Conservation (phyloP, 2,888 invertebrate species). For the Caenorhabditis angaria region DNA sequence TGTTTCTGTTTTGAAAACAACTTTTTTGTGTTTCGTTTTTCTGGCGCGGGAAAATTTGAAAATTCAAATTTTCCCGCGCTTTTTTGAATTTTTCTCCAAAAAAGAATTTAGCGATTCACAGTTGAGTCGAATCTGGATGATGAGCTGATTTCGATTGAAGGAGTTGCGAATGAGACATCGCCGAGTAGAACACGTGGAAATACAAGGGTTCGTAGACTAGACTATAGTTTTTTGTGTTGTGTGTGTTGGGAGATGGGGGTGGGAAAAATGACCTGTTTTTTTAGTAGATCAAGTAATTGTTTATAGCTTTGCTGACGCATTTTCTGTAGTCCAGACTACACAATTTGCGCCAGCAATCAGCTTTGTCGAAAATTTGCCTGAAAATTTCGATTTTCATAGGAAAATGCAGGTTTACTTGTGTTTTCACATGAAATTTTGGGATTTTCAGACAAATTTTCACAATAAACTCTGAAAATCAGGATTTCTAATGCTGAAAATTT, state of each 20-base stretch:
- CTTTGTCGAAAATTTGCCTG: not conserved
- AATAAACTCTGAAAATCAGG: too few relatives aligned
- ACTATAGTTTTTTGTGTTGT: not conserved
- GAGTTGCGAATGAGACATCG: constrained; percentile 25
- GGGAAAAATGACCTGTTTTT: not conserved
- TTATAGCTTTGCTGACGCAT: constrained; percentile 13
- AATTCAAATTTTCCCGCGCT: not conserved
- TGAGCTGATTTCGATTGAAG: constrained; percentile 29
- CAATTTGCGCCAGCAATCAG: constrained; percentile 8
- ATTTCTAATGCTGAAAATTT: too few relatives aligned
- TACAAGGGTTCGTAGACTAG: constrained; percentile 42
- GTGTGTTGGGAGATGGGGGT: not conserved
- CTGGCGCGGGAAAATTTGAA: not conserved
- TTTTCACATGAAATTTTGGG: too few relatives aligned
- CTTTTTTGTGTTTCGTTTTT: not conserved
- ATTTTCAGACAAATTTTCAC: too few relatives aligned
- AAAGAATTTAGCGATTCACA: constrained; percentile 33
- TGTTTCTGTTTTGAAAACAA: not conserved
- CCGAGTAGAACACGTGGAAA: constrained; percentile 37
- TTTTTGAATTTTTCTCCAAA: not conserved
- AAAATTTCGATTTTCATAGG: too few relatives aligned
- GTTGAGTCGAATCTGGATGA: constrained; percentile 34
- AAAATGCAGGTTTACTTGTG: too few relatives aligned
- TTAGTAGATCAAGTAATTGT: constrained; percentile 1
- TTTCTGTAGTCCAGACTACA: constrained; percentile 22